Conservation (phyloP, 2,113 vertebrate genomes). For the Entomyzon cyanotis region DNA sequence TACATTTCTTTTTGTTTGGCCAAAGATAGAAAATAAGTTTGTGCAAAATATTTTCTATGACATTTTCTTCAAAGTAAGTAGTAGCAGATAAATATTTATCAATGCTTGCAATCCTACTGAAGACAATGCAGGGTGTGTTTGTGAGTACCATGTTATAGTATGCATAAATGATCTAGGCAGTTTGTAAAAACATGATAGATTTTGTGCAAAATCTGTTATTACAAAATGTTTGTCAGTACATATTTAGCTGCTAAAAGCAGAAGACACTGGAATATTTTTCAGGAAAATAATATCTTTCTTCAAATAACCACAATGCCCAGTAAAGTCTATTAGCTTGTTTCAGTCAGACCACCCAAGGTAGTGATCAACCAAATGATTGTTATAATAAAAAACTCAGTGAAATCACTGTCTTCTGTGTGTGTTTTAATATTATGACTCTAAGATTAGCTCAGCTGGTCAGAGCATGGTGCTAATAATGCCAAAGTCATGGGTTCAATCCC, state of each 20-base stretch:
- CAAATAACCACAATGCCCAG: neutral
- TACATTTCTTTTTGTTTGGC: neutral
- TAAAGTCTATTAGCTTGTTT: neutral
- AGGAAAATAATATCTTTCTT: neutral
- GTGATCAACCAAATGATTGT: neutral
- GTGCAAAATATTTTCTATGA: neutral
- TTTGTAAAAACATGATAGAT: neutral
- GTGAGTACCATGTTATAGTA: neutral
- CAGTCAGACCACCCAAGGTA: neutral
- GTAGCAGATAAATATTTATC: neutral
- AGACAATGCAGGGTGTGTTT: neutral
- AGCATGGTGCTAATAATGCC: neutral
- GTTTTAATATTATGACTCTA: neutral
- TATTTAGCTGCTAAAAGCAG: neutral
- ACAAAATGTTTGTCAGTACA: neutral
- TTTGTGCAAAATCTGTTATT: neutral
- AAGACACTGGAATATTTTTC: neutral
- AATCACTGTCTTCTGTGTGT: neutral
- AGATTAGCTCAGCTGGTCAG: neutral
- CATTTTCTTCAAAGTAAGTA: neutral
- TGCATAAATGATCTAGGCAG: neutral
- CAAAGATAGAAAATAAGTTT: neutral
- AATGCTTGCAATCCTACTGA: neutral
- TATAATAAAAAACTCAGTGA: neutral
- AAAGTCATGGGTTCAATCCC: neutral